Evolutionary conservation across 2,113 vertebrate species (phyloP), one percentile per base, ranked within the genome.

Genomic region (Lepus europaeus): DNA sequence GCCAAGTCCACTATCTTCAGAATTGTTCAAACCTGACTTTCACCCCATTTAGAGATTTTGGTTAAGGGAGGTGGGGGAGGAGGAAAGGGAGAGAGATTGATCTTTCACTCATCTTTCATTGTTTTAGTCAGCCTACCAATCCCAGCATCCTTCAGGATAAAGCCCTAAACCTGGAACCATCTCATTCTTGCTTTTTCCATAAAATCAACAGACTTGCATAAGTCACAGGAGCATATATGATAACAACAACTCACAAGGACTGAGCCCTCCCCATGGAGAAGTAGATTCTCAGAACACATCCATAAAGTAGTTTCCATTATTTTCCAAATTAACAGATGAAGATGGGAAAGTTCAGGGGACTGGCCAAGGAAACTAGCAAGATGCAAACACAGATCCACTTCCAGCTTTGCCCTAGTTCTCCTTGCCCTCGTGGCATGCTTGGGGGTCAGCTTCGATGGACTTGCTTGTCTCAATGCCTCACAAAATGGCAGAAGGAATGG

Each of bases 101-200:
- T 0, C 33, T 59, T 84, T 94, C 68, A 96, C 79, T 82, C 74
- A 63, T 69, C 61, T 45, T 45, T 45, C 45, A 45, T 45, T 45
- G 45, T 45, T 45, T 45, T 45, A 45, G 45, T 45, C 45, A 45
- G 45, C 45, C 45, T 45, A 45, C 45, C 45, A 45, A 45, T 45
- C 6, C 56, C 51, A 95, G 91, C 87, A 91, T 93, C n/a, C 36
- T 36, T 63, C 51, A 27, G 53, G 64, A 97, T 39, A 87, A 82
- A 87, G 45, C 4, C 93, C n/a, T 63, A 91, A 73, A 6, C 39
- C 36, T 95, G 94, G 45, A 96, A 94, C 63, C 78, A 25, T 63
- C 64, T 86, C 61, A 89, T 76, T 82, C 80, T 94, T 72, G 90
- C 61, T 36, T 97, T 84, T 94, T 92, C 74, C 53, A 84, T 97